phyloP scores from a whole-genome alignment of 2,888 invertebrate species.

The Melinaea marsaeus region DNA sequence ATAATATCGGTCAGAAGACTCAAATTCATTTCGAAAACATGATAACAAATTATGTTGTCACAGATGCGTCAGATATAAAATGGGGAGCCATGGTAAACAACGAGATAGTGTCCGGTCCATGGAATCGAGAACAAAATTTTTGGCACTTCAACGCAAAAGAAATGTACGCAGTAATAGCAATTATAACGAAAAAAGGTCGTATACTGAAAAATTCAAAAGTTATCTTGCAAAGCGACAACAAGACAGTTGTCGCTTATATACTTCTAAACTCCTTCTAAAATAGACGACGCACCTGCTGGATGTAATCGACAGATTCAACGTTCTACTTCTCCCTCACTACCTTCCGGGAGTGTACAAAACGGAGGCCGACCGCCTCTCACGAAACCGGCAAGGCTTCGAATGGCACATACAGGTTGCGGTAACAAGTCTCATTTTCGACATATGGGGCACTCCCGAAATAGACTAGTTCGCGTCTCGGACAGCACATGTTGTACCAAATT shows the following conservation, averaged over 20 bases:
- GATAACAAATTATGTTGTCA: no score
- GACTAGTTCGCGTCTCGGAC: slow-evolving; percentile 28
- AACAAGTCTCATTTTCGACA: slow-evolving; percentile 23
- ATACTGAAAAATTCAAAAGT: neutral
- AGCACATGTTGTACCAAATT: slow-evolving; percentile 22
- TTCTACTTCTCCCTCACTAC: no score
- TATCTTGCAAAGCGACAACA: neutral
- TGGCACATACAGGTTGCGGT: slow-evolving; percentile 30
- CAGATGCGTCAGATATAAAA: neutral
- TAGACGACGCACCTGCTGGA: no score
- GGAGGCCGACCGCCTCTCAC: slow-evolving; percentile 28
- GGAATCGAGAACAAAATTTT: neutral
- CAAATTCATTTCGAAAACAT: neutral
- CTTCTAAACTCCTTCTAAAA: no score
- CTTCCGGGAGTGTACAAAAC: slow-evolving; percentile 26
- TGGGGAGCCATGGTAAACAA: neutral
- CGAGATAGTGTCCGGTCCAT: neutral
- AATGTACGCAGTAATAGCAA: neutral
- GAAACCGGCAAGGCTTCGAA: slow-evolving; percentile 21
- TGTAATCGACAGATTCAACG: no score
- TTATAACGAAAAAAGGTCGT: neutral
- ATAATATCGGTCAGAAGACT: neutral
- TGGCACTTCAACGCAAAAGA: neutral
- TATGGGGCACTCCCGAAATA: slow-evolving; percentile 28
- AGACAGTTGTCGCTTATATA: neutral